These are phyloP conservation scores for Carassius carassius DNA, from an alignment of 2,113 vertebrate species.

Conservation along the genomic window DNA sequence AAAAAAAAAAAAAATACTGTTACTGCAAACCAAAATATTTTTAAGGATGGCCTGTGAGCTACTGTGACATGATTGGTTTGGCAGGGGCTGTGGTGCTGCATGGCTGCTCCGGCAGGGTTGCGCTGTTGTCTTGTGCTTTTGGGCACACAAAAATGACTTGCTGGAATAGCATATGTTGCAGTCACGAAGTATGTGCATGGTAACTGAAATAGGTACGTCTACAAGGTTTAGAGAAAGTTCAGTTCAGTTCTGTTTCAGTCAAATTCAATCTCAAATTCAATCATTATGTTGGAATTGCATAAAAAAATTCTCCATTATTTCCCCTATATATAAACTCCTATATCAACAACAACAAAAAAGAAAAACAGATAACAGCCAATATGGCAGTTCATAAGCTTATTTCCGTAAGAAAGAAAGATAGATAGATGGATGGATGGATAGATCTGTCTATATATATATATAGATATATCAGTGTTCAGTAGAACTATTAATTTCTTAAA, in stretches of 20 bases:
- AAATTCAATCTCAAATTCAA: no score
- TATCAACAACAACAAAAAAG: no score
- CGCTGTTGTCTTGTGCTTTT: neutral
- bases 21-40: no score
- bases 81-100: conserved; percentile 26
- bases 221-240: neutral
- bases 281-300: neutral
- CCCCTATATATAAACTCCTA: neutral
- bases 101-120: neutral
- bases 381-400: no score
- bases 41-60: neutral
- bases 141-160: neutral
- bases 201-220: neutral
- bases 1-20: no score
- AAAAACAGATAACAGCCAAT: no score
- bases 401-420: no score
- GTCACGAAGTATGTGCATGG: neutral
- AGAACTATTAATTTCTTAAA: neutral
- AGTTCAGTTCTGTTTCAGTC: neutral
- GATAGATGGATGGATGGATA: no score
- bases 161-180: neutral
- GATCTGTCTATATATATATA: no score
- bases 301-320: neutral
- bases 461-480: neutral
- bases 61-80: conserved; percentile 24